These are phyloP conservation scores for Camponotus pennsylvanicus DNA, from an alignment of 1,140 invertebrate species.

Conservation along the genomic window DNA sequence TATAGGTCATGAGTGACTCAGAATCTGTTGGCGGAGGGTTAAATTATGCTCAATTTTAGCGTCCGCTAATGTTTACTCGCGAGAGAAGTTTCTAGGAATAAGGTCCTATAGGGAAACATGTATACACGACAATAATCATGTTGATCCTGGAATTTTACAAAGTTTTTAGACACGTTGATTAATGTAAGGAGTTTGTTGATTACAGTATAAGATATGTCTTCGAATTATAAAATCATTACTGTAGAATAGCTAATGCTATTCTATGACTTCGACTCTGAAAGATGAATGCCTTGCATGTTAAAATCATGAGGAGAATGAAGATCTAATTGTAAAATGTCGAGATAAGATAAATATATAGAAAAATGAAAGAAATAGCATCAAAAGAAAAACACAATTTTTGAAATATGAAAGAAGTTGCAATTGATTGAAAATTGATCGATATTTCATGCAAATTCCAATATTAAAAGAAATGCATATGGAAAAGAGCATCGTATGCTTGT, in stretches of 20 bases:
- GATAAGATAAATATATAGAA: neutral
- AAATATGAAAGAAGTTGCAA: neutral
- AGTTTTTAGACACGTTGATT: neutral
- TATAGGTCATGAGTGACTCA: too few relatives aligned
- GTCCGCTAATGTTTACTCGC: neutral
- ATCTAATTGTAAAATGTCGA: neutral
- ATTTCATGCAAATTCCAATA: neutral
- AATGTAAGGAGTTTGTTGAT: neutral
- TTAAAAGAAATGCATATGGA: neutral
- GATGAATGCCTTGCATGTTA: conserved; percentile 1
- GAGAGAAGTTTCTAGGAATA: neutral
- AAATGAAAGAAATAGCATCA: neutral
- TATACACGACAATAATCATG: conserved; percentile 13
- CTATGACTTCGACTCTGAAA: neutral
- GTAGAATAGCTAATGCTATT: neutral
- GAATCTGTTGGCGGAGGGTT: too few relatives aligned
- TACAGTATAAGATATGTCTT: neutral
- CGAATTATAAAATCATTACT: neutral
- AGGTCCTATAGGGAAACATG: neutral
- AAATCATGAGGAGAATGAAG: neutral
- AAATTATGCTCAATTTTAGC: conserved; percentile 40
- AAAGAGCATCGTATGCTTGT: neutral
- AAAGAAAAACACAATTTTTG: neutral
- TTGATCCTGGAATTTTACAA: neutral
- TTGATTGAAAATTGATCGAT: neutral